phyloP scores from a whole-genome alignment of 1,140 invertebrate genomes.

The Streblospio benedicti region DNA sequence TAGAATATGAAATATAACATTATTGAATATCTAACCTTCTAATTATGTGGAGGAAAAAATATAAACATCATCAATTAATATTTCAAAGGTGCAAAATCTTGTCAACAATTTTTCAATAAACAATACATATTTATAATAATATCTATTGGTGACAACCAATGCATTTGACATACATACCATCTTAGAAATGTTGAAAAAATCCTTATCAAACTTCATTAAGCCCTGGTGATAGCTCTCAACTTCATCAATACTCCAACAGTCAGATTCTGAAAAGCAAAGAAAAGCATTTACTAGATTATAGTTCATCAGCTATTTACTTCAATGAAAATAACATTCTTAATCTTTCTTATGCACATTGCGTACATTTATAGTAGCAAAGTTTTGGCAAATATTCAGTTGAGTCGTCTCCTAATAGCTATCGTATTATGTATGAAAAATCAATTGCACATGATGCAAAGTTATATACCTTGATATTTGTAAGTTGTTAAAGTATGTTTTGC shows the following conservation, averaged over 20 bases:
- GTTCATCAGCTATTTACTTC: constrained; percentile 15
- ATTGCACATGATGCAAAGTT: not conserved
- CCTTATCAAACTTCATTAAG: constrained; percentile 82
- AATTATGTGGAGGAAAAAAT: too few species aligned
- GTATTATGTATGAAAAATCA: not conserved
- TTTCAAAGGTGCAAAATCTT: not conserved
- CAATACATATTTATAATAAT: not conserved
- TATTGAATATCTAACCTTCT: too few species aligned
- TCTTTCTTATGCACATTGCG: constrained; percentile 13
- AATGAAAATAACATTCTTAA: constrained; percentile 3
- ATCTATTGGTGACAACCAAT: not conserved
- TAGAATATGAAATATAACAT: constrained; percentile 39
- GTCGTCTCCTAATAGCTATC: not conserved
- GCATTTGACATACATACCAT: constrained; percentile 56
- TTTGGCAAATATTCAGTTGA: not conserved
- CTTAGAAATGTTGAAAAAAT: constrained; percentile 78
- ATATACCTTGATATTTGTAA: constrained; percentile 58
- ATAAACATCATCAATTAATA: too few species aligned
- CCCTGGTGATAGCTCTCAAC: constrained; percentile 80
- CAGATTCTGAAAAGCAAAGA: constrained; percentile 52
- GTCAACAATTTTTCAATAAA: not conserved
- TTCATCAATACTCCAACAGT: constrained; percentile 75
- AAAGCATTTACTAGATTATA: constrained; percentile 20
- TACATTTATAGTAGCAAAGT: constrained; percentile 10
- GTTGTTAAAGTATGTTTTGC: constrained; percentile 63